These are phyloP conservation scores for Drosophila differens DNA, from an alignment of 2,888 invertebrate species.

Conservation along the genomic window DNA sequence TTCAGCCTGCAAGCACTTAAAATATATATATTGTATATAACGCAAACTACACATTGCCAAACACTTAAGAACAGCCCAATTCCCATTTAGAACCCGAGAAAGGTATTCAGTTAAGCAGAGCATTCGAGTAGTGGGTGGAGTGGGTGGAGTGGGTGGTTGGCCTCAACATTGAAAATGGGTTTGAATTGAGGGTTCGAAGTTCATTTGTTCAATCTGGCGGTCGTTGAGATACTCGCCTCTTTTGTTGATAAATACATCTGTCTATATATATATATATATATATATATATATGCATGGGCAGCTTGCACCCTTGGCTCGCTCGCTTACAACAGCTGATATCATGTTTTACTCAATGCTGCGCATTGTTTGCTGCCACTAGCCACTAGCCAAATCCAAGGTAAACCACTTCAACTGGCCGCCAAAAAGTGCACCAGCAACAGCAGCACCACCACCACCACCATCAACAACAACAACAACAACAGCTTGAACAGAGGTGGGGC, in stretches of 20 bases:
- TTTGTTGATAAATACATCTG: background rate
- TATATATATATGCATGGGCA: background rate
- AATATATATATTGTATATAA: background rate
- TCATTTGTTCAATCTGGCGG: constrained; percentile 39
- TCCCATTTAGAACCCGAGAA: background rate
- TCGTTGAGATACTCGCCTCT: background rate
- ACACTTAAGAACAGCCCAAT: background rate
- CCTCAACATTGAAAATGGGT: constrained; percentile 22
- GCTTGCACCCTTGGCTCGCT: constrained; percentile 17
- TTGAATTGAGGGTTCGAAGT: constrained; percentile 55
- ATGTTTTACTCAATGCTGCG: constrained; percentile 28
- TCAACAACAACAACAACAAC: constrained; percentile 13
- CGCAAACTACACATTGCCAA: background rate
- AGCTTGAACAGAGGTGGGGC: constrained; percentile 5
- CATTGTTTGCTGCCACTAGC: constrained; percentile 26
- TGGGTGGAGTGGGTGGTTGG: background rate
- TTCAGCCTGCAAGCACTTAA: constrained; percentile 14
- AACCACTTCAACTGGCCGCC: constrained; percentile 49
- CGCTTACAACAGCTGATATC: constrained; percentile 25
- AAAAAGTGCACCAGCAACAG: constrained; percentile 25
- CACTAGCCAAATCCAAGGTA: constrained; percentile 24
- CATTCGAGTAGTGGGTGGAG: background rate
- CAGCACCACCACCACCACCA: constrained; percentile 2
- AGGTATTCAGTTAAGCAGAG: constrained; percentile 27
- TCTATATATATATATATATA: background rate